Conservation (phyloP, 2,113 vertebrate species). For the Opisthocomus hoazin region DNA sequence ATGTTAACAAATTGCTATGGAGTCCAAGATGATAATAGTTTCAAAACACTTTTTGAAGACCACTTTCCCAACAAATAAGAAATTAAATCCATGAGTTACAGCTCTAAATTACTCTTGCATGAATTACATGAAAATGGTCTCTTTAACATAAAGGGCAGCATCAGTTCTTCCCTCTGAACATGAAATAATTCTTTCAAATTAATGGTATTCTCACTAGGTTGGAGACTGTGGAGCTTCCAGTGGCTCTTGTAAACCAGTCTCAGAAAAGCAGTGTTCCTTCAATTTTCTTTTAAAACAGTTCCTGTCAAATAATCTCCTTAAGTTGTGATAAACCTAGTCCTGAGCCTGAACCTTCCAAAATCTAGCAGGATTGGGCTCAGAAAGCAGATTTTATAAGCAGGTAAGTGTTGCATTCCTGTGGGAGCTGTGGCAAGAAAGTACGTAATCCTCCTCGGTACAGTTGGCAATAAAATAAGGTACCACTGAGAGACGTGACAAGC, state of each 20-base stretch:
- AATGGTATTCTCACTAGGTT: neutral
- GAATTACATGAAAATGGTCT: neutral
- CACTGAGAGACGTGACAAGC: neutral
- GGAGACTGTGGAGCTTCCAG: neutral
- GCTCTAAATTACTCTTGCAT: neutral
- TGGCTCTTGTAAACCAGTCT: neutral
- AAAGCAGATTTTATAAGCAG: neutral
- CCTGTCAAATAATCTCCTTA: neutral
- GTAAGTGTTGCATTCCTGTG: neutral
- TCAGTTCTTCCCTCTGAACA: neutral
- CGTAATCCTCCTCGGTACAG: neutral
- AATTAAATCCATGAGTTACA: neutral
- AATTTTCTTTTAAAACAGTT: neutral
- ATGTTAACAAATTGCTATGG: neutral
- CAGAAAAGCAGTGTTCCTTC: neutral
- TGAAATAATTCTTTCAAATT: neutral
- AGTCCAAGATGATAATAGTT: neutral
- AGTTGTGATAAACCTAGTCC: neutral
- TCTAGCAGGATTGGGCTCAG: neutral
- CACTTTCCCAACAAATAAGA: neutral
- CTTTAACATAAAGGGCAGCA: neutral
- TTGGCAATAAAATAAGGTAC: neutral
- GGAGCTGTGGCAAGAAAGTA: neutral
- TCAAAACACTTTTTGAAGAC: constrained; percentile 22
- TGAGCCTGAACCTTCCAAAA: neutral